Evolutionary conservation across 2,888 invertebrate species (phyloP), one percentile per base, ranked within the genome.

Genomic region (Ochropleura plecta): DNA sequence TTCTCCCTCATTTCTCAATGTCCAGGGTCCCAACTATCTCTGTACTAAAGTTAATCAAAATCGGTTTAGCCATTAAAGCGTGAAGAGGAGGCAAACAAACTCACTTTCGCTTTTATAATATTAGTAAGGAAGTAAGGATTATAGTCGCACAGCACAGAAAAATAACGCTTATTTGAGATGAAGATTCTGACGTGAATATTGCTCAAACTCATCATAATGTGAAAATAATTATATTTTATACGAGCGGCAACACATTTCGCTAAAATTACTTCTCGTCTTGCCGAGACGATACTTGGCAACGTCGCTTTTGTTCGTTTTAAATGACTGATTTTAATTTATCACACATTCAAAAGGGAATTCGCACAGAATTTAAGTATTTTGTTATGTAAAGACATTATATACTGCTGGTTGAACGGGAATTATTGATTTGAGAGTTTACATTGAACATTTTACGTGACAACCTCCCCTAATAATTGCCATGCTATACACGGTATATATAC

Each of bases 181-280:
- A 59, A 59, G 46, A 53, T 59, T 71, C 18, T 59, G 18, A 7
- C 48, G 59, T 3, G 18, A 49, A 30, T 70, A 42, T 72, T 49
- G 20, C 57, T 48, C 48, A 18, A 48, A 55, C 30, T 30, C 30
- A 30, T 30, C 30, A 30, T 30, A 9, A n/a, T 68, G 40, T 9
- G 48, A 20, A 72, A 6, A 57, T 42, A 57, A 72, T 70, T 49
- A 59, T 14, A 18, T 59, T 72, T 70, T 71, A 48, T 57, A 9
- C 20, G 57, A 42, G 42, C 49, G 42, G 57, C 30, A 44, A 59
- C 59, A 71, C 9, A 59, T 73, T 72, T 72, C 20, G 14, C 57
- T 14, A 30, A 44, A 72, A 20, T 59, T 49, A 42, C 20, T 6
- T 49, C 20, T 9, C 59, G 42, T 14, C 42, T 59, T 70, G 42